Conservation (phyloP, 2,888 invertebrate species). For the Andrena camellia region DNA sequence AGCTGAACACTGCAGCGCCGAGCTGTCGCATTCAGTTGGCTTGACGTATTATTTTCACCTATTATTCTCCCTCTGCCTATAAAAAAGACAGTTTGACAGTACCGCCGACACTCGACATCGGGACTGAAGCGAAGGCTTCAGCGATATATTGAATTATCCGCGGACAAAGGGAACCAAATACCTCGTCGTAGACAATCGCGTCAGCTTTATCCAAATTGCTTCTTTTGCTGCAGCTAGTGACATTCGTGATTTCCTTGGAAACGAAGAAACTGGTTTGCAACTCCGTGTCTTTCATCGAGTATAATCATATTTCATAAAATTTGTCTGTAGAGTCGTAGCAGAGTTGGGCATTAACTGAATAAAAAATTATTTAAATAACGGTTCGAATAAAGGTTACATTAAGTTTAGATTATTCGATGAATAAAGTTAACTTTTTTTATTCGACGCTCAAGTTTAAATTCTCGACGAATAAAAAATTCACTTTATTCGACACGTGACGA, state of each 20-base stretch:
- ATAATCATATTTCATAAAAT: neutral
- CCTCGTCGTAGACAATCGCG: slow-evolving; percentile 1
- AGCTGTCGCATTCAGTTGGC: slow-evolving; percentile 75
- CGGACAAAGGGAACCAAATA: slow-evolving; percentile 29
- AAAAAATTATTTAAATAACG: no score
- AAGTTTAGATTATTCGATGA: no score
- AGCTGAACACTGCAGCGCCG: slow-evolving; percentile 63
- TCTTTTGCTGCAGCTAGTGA: neutral
- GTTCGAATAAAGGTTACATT: no score
- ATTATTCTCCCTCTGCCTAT: slow-evolving; percentile 64
- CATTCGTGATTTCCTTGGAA: neutral
- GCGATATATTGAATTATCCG: slow-evolving; percentile 45
- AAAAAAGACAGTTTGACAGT: slow-evolving; percentile 45
- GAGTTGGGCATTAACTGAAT: no score
- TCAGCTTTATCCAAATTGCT: slow-evolving; percentile 8
- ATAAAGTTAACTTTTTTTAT: no score
- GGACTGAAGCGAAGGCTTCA: slow-evolving; percentile 17
- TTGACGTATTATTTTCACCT: slow-evolving; percentile 78
- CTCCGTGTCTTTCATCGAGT: no score
- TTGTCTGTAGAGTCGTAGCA: no score
- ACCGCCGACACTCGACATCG: slow-evolving; percentile 35
- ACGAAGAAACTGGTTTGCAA: neutral
- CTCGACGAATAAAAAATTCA: no score
- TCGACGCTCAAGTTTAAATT: no score
- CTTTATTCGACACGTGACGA: no score